Base-by-base conservation (phyloP, 1,140 invertebrate species). In the Hylaeus anthracinus region DNA sequence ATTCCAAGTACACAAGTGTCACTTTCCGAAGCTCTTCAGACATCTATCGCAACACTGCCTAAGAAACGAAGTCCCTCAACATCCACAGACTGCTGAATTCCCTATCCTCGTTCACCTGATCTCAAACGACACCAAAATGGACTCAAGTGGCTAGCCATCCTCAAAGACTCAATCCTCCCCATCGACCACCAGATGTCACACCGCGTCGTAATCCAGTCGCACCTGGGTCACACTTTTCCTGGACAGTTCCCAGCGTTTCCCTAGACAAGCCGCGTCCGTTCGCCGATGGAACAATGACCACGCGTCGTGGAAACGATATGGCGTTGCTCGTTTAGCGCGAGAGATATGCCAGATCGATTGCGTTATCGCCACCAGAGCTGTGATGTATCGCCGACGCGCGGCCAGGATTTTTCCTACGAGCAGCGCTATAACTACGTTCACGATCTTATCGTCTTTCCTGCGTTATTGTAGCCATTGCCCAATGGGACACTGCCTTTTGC, bases 271-370 rank as follows among this genome's bases (percentile, higher is more conserved):
- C 45, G 9, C 45, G 65, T 66, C 65, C 65, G 65, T 51, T 51
- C 45, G 56, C 15, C 48, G 53, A 56, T 37, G 63, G 48, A 69
- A 82, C 76, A 72, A 39, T 79, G 63, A 79, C 81, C 72, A 61
- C 53, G 63, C 69, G 26, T 63, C 55, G 9, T 69, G 48, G 71
- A 80, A 56, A 63, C 61, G 60, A 73, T 61, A 71, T 81, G 60
- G 81, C 51, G 10, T 65, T 41, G 74, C 72, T 85, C 67, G 58
- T 83, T 85, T 85, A 83, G 69, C 75, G 67, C 48, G 48, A 48
- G 5, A 72, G 82, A 84, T 82, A 79, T 79, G 71, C 66, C 56
- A 75, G 79, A 86, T 84, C 71, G 82, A 86, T 84, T 84, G 60
- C 66, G 82, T 84, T 84, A 82, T 85, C 84, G 66, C 43, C 60